Percentiles rank a stretch among this genome's conserved stretches.
These are phyloP conservation scores for Metopia argyrocephala DNA, from an alignment of 2,888 invertebrate species.

Conservation along the genomic window DNA sequence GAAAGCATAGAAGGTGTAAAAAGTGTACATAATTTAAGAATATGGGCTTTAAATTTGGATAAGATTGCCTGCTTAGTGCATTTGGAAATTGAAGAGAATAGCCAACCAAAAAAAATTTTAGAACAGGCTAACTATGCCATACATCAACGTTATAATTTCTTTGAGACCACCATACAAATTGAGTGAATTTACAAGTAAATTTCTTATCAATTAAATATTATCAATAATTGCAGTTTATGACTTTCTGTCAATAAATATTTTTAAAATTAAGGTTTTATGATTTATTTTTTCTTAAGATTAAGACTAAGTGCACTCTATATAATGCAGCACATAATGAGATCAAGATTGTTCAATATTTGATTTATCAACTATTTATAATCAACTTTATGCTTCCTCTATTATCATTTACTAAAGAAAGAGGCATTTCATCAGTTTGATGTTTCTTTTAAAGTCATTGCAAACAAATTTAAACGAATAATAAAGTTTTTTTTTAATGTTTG, in stretches of 20 bases:
- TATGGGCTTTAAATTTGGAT: neutral
- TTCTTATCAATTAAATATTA: neutral
- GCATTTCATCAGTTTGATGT: no score
- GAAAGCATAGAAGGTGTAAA: neutral
- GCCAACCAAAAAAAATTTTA: neutral
- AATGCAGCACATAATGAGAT: no score
- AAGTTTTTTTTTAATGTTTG: no score
- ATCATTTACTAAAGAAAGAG: no score
- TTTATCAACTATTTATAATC: no score
- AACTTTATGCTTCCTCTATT: no score
- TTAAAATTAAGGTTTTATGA: neutral
- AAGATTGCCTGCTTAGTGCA: neutral
- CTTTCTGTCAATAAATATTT: neutral
- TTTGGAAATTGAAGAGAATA: neutral
- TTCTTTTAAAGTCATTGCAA: no score
- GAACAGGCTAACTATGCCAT: neutral
- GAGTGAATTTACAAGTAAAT: neutral
- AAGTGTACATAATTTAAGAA: neutral
- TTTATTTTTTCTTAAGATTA: no score
- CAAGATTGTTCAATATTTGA: no score
- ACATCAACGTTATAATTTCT: neutral
- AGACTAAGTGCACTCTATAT: no score
- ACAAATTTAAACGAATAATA: no score
- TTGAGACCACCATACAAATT: conserved; percentile 6
- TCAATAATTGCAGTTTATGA: neutral